Percentiles rank a stretch among this genome's conserved stretches.
Conservation (phyloP, 2,113 vertebrate genomes). For the Cephalopholis sonnerati region DNA sequence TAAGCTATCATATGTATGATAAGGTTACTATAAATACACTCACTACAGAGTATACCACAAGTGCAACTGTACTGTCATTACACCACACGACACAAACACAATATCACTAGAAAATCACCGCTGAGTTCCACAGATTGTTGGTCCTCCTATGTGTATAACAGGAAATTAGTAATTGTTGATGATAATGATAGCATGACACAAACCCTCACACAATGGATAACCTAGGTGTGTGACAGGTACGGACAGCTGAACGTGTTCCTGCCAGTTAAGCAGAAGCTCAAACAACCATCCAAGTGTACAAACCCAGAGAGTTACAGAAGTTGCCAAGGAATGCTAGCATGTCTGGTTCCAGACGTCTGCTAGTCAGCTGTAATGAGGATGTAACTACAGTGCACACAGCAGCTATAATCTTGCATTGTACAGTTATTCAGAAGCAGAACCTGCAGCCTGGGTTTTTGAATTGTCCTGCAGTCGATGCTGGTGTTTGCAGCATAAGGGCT, state of each 20-base stretch:
- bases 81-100: neutral
- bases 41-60: neutral
- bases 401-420: neutral
- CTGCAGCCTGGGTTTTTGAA: neutral
- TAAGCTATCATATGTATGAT: neutral
- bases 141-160: neutral
- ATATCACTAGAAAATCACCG: neutral
- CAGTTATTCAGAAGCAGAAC: neutral
- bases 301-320: too few species aligned
- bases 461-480: slow-evolving; percentile 52
- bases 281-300: neutral
- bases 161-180: neutral
- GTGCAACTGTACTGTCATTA: neutral
- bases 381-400: too few species aligned
- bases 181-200: too few species aligned
- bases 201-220: neutral
- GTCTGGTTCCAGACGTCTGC: neutral
- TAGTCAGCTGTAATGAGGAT: slow-evolving; percentile 6
- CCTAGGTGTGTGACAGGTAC: neutral
- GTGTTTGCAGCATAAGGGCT: slow-evolving; percentile 53
- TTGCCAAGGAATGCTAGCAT: neutral
- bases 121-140: neutral
- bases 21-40: slow-evolving; percentile 33
- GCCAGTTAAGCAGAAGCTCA: too few species aligned
- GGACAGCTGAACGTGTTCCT: too few species aligned